phyloP scores from a whole-genome alignment of 1,140 invertebrate species.

The Halyomorpha halys region DNA sequence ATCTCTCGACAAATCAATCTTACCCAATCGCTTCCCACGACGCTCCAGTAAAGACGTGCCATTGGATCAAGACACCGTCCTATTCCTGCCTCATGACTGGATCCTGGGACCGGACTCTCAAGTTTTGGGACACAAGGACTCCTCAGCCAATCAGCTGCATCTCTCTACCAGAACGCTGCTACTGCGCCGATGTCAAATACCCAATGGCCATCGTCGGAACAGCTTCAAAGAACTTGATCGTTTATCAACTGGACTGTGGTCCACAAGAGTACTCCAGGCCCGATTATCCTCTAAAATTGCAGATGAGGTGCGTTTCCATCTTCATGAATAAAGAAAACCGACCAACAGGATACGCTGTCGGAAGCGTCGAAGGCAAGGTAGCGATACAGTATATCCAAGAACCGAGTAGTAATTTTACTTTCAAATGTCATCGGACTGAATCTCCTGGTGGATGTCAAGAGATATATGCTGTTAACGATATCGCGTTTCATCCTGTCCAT shows the following conservation, averaged over 20 bases:
- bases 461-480: constrained; percentile 45
- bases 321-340: constrained; percentile 42
- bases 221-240: constrained; percentile 76
- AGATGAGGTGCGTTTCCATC: no score
- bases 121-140: constrained; percentile 95
- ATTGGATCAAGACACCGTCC: constrained; percentile 91
- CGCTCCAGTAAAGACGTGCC: constrained; percentile 89
- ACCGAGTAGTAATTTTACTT: constrained; percentile 98
- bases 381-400: constrained; percentile 92
- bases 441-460: constrained; percentile 44
- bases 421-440: constrained; percentile 91
- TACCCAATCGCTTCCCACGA: constrained; percentile 93
- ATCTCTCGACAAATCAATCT: constrained; percentile 86
- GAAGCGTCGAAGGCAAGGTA: constrained; percentile 86
- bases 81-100: constrained; percentile 98
- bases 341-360: constrained; percentile 77
- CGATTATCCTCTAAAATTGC: no score
- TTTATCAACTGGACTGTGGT: constrained; percentile 89
- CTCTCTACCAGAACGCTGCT: constrained; percentile 83
- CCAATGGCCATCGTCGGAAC: constrained; percentile 97
- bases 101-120: constrained; percentile 97
- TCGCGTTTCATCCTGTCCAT: constrained; percentile 57
- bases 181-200: constrained; percentile 96
- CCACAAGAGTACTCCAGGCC: constrained; percentile 63
- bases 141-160: constrained; percentile 82